Evolutionary conservation across 2,888 invertebrate genomes (phyloP).

Genomic region (Resseliella maxima): DNA sequence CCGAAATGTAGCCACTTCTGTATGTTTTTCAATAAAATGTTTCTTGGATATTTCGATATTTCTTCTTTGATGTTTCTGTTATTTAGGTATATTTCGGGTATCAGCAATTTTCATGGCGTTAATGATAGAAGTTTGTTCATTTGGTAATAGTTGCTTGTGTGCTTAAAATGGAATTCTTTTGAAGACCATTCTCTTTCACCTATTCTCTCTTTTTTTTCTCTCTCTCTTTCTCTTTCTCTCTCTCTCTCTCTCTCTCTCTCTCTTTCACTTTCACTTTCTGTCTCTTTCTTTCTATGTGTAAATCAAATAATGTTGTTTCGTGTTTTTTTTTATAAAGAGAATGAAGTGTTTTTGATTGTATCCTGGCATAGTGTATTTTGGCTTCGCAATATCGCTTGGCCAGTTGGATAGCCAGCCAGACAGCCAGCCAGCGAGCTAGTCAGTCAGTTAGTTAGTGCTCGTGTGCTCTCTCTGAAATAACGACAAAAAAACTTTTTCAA

Average conservation of each 20-base stretch:
- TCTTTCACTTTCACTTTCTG: too few relatives aligned
- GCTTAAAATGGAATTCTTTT: slow-evolving; percentile 9
- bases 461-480: not conserved
- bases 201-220: not conserved
- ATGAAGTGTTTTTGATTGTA: not conserved
- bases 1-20: not conserved
- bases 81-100: not conserved
- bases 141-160: slow-evolving; percentile 16
- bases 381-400: not conserved
- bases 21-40: too few relatives aligned
- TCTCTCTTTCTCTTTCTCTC: too few relatives aligned
- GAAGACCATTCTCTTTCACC: too few relatives aligned
- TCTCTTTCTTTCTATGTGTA: too few relatives aligned
- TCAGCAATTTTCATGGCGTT: slow-evolving; percentile 17
- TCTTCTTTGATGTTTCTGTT: not conserved
- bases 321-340: too few relatives aligned
- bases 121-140: slow-evolving; percentile 47
- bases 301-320: not conserved
- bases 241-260: too few relatives aligned
- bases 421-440: too few relatives aligned
- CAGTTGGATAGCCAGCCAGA: not conserved
- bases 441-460: not conserved
- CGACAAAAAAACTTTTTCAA: slow-evolving; percentile 33
- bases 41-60: not conserved
- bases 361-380: not conserved